Evolutionary conservation across 1,140 invertebrate genomes (phyloP), one percentile per base, ranked within the genome.

Genomic region (Pseudomyrmex flavicornis): DNA sequence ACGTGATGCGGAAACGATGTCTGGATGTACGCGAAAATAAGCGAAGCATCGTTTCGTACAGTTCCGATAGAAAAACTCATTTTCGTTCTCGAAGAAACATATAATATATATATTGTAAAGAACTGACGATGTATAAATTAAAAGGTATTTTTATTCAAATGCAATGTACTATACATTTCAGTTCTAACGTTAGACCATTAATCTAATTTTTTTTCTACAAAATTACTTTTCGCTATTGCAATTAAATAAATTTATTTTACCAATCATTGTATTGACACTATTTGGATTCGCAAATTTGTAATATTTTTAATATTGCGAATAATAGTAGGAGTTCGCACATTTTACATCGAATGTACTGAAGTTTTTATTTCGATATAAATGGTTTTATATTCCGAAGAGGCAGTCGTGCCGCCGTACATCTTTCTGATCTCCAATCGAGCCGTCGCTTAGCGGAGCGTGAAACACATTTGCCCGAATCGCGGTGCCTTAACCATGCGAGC

Each of bases 391-490:
- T 92, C 91, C 74, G 69, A 86, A 85, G 86, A 91, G 84, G 85
- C 52, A 85, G 59, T 88, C 85, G 82, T 84, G 86, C 75, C 76
- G 82, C 69, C 85, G 88, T 92, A 92, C 91, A 93, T 93, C 92
- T 93, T 90, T 88, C 89, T 88, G 92, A 93, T 94, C 93, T 93
- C 89, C 92, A 91, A 93, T 93, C 91, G 92, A 92, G 91, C 90
- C 92, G 91, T 93, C 93, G 93, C 91, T 94, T 94, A 94, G 92
- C 92, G 91, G 89, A 93, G 91, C 93, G 91, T 93, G 91, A 94
- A 94, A 91, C 92, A 91, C 92, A 94, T 94, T 93, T 93, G 93
- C 92, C 91, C 87, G 89, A 91, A 93, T 90, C 89, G 89, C 80
- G 89, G 85, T 88, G 84, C 89, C 89, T 92, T 91, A 92, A 90